Evolutionary conservation across 2,797 vertebrate genomes (phyloP), one percentile per base, ranked within the genome.

Genomic region (Glossophaga mutica): DNA sequence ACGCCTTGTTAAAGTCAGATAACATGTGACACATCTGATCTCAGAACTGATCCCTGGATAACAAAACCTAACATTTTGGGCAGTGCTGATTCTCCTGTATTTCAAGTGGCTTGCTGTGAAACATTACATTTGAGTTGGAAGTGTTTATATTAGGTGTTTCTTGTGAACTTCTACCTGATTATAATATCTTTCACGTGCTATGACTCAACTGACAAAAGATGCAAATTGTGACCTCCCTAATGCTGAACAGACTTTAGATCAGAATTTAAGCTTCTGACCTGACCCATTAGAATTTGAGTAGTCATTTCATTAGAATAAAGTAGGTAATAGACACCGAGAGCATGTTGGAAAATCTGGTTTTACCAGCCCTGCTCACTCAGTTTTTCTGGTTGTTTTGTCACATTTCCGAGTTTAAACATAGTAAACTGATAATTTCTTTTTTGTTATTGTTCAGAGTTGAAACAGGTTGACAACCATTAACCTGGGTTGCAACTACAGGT

Each of bases 401-500:
- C n/a, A 67, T 78, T 91, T 71, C n/a, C 5, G 82, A 50, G 18
- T 96, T 96, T 81, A 65, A 91, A 96, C 93, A 87, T 79, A 89
- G 73, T 73, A 83, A 94, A 76, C 86, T 95, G 65, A 71, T 84
- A 67, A 26, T 88, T 92, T 18, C 90, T 78, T 90, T 29, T 57
- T 67, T 90, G 83, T 82, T 87, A 76, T 97, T 96, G 90, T 98
- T 94, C 97, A 99, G 98, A 98, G 96, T 97, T 98, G 97, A 95
- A 97, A 98, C 97, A 94, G 97, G 91, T 98, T 97, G 81, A 94
- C 98, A 98, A 94, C 98, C 90, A 68, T 98, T 98, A 98, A 98
- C 98, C 97, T 29, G 98, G 98, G 98, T 98, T 98, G 98, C 98
- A 98, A 97, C 98, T 98, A 97, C 98, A 68, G 96, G 98, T 98